A percentile compares a stretch with the other conserved stretches of the same genome.
These are phyloP conservation scores for Myodes glareolus DNA, from an alignment of 2,113 vertebrate genomes.

Conservation along the genomic window DNA sequence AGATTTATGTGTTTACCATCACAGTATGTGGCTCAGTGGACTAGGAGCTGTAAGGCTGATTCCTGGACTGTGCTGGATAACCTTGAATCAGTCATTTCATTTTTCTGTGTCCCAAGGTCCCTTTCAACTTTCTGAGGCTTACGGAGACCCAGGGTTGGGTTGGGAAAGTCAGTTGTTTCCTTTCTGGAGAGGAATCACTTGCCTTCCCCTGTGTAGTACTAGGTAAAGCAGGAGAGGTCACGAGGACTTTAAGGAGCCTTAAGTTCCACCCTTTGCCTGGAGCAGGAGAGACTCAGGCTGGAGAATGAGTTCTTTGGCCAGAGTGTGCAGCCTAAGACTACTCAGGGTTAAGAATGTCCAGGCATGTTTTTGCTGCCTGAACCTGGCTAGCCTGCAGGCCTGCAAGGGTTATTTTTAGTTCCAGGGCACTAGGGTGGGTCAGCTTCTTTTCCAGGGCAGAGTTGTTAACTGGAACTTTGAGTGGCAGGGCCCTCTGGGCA, in stretches of 20 bases:
- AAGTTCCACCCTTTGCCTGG: background rate
- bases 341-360: background rate
- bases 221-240: constrained; percentile 22
- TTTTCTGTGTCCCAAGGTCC: constrained; percentile 40
- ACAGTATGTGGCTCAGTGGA: constrained; percentile 44
- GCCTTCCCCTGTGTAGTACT: background rate
- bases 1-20: constrained; percentile 70
- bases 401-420: constrained; percentile 60
- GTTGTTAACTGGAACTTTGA: constrained; percentile 58
- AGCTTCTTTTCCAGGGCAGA: constrained; percentile 50
- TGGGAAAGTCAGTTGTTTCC: constrained; percentile 51
- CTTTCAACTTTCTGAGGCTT: constrained; percentile 62
- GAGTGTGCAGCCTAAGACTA: constrained; percentile 19
- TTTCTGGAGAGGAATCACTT: constrained; percentile 30
- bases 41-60: constrained; percentile 28
- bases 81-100: constrained; percentile 71
- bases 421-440: constrained; percentile 50
- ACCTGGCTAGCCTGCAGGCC: background rate
- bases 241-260: constrained; percentile 26
- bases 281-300: constrained; percentile 5
- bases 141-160: background rate
- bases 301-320: constrained; percentile 1
- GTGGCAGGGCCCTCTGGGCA: constrained; percentile 47
- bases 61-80: constrained; percentile 16
- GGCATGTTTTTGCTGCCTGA: background rate